Conservation (phyloP, 1,140 invertebrate genomes). For the Mactra quadrangularis region DNA sequence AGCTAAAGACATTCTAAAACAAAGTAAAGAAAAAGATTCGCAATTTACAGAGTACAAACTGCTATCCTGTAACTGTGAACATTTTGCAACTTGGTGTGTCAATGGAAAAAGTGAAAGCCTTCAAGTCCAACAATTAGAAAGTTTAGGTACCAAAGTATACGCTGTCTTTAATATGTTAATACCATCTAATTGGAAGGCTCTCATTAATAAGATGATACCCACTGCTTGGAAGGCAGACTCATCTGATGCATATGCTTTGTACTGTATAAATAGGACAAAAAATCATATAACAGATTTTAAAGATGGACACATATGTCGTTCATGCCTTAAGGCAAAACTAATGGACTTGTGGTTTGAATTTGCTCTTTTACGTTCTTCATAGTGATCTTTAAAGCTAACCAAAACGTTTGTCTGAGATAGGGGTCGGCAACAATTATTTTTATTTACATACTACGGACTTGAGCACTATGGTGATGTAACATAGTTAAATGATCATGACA, state of each 20-base stretch:
- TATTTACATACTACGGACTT: not conserved
- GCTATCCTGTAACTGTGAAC: constrained; percentile 37
- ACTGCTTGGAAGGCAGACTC: not conserved
- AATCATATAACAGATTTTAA: not conserved
- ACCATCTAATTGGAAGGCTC: too few relatives aligned
- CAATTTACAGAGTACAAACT: constrained; percentile 26
- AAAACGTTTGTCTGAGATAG: not conserved
- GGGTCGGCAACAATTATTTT: not conserved
- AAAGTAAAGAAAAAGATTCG: not conserved
- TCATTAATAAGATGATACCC: too few relatives aligned
- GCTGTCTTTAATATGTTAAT: too few relatives aligned
- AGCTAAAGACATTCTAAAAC: constrained; percentile 28
- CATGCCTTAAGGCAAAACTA: constrained; percentile 37
- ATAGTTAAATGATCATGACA: not conserved
- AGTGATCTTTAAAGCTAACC: not conserved
- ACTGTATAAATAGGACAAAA: constrained; percentile 14
- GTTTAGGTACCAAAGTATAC: not conserved
- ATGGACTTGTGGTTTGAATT: constrained; percentile 34
- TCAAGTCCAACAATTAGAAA: constrained; percentile 11
- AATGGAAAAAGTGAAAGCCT: constrained; percentile 36
- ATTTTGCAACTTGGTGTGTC: constrained; percentile 55
- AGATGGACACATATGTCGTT: constrained; percentile 5
- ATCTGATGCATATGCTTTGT: not conserved
- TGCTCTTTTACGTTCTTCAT: constrained; percentile 3
- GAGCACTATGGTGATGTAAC: not conserved